A percentile compares a stretch with the other conserved stretches of the same genome.
Conservation (phyloP, 2,113 vertebrate genomes). For the Psettodes erumei region DNA sequence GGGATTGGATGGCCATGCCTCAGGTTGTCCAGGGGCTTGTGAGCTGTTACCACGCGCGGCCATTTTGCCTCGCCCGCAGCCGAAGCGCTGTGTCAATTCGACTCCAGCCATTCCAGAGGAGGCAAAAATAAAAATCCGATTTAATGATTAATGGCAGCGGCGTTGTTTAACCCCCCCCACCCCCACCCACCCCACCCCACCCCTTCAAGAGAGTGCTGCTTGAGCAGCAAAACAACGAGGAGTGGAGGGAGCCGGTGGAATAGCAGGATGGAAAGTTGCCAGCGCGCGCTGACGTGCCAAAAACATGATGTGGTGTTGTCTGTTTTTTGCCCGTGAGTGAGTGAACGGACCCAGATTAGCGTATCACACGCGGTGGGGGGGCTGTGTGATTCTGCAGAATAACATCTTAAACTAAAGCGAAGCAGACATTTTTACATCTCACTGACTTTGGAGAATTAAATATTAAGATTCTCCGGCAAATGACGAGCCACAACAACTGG, state of each 20-base stretch:
- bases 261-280: slow-evolving; percentile 48
- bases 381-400: slow-evolving; percentile 41
- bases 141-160: slow-evolving; percentile 55
- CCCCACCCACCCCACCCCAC: too few species aligned
- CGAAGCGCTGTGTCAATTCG: slow-evolving; percentile 49
- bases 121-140: slow-evolving; percentile 60
- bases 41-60: slow-evolving; percentile 70
- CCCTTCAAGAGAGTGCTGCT: slow-evolving; percentile 23
- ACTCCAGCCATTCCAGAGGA: slow-evolving; percentile 49
- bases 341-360: slow-evolving; percentile 13
- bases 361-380: slow-evolving; percentile 3
- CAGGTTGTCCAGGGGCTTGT: slow-evolving; percentile 72
- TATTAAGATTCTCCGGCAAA: slow-evolving; percentile 39
- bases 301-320: slow-evolving; percentile 32
- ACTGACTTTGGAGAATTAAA: slow-evolving; percentile 38
- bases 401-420: slow-evolving; percentile 29
- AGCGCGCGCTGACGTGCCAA: slow-evolving; percentile 18
- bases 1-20: slow-evolving; percentile 79
- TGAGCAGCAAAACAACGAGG: slow-evolving; percentile 34
- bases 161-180: slow-evolving; percentile 51
- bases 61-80: slow-evolving; percentile 68
- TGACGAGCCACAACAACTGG: slow-evolving; percentile 26
- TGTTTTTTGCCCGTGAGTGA: slow-evolving; percentile 42
- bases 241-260: slow-evolving; percentile 23
- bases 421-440: slow-evolving; percentile 45